Base-by-base conservation (phyloP, 2,888 invertebrate species). In the Ormia ochracea region DNA sequence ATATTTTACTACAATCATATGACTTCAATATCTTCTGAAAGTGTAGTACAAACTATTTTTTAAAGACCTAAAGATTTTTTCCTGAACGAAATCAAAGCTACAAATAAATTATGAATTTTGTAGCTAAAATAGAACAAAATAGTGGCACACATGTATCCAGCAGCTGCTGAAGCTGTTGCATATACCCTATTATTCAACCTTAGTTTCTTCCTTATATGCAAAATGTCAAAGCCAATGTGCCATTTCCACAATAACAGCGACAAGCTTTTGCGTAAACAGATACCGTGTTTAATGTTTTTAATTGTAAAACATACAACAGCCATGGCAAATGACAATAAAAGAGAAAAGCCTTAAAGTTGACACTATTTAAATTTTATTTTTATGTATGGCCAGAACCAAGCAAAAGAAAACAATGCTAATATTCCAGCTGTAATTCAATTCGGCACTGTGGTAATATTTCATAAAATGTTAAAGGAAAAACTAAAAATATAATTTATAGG, bases 281-380 rank as follows among this genome's bases (percentile, higher is more conserved):
- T 50, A 38, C 23, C 36, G 14, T 41, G 17, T 17, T n/a, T n/a
- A n/a, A n/a, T 12, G 33, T 33, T 33, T 33, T 33, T 3, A 33
- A 12, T 33, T 63, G 76, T 21, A 81, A 56, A 52, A 58, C 50
- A 59, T 43, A 50, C 72, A 82, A 82, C 69, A 69, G 54, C 21
- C 41, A 45, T 12, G 48, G 23, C 76, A 54, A n/a, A 59, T 58
- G 74, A 54, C 58, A 74, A 36, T 76, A 78, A 72, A 43, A 33
- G 41, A 56, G 43, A 56, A 41, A 28, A 61, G 81, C 77, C 79
- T 68, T 58, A 45, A 74, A 61, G 56, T 68, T 69, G 61, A 45
- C 82, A 83, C 82, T 78, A 82, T 52, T 75, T 65, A 52, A 54
- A 70, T 79, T 63, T 79, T 43, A 52, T 65, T 74, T 74, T 77